A percentile compares a stretch with the other conserved stretches of the same genome.
Conservation (phyloP, 2,113 vertebrate genomes). For the Cranoglanis bouderius region DNA sequence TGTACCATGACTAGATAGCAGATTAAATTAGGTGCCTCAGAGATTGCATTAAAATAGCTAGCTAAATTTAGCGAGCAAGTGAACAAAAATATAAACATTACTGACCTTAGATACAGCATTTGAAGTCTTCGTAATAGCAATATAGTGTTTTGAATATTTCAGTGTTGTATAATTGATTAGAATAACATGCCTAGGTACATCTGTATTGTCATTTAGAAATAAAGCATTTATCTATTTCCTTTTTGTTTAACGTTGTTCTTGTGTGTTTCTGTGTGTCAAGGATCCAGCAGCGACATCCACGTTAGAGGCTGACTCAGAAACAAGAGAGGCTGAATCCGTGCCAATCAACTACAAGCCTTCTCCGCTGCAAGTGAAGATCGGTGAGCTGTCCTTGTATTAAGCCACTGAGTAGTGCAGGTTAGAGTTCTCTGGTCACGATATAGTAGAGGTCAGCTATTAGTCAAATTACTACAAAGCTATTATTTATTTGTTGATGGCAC, state of each 20-base stretch:
- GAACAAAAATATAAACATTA: neutral
- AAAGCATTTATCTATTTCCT: neutral
- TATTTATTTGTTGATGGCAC: neutral
- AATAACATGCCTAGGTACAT: neutral
- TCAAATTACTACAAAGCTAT: neutral
- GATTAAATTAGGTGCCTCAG: neutral
- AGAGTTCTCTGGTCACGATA: neutral
- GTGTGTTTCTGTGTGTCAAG: slow-evolving; percentile 62
- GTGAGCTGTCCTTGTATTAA: slow-evolving; percentile 70
- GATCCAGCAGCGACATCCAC: slow-evolving; percentile 86
- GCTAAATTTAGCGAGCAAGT: neutral
- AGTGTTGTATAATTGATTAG: neutral
- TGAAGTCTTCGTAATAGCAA: neutral
- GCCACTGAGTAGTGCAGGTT: neutral
- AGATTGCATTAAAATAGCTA: neutral
- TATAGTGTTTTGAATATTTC: neutral
- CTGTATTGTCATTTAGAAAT: neutral
- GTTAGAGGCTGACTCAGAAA: slow-evolving; percentile 82
- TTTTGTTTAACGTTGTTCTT: slow-evolving; percentile 54
- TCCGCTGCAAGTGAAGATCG: slow-evolving; percentile 93
- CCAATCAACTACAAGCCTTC: slow-evolving; percentile 96
- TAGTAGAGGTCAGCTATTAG: neutral
- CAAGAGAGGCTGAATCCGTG: slow-evolving; percentile 86
- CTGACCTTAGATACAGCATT: neutral
- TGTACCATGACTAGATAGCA: neutral